Evolutionary conservation across 2,888 invertebrate genomes (phyloP), one percentile per base, ranked within the genome.

Genomic region (Frankliniella intonsa): DNA sequence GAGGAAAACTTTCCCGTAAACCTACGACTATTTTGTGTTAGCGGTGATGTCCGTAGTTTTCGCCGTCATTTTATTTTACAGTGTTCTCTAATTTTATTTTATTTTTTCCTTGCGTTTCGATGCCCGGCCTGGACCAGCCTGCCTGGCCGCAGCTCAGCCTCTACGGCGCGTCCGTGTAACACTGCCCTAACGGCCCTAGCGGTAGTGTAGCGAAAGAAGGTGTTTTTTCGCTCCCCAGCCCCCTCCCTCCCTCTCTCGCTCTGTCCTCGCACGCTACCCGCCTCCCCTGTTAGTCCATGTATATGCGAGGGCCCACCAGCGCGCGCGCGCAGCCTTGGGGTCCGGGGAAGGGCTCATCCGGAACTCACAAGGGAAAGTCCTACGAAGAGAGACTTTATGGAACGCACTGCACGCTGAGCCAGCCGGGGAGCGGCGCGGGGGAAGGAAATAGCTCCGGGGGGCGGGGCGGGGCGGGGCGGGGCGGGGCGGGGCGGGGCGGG

Each of bases 311-410:
- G 14, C 55, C 55, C 55, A 8, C 55, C 38, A 38, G 55, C 55
- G 17, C 17, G 55, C 55, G 12, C 17, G 7, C 55, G 55, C 55
- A 12, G 55, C 9, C 17, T 12, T 55, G 19, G n/a, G n/a, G 22
- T 5, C 69, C 69, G 9, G 69, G 69, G 9, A 19, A n/a, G 22
- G 22, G 69, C 69, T 69, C 69, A 69, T 69, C 69, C 69, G 69
- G 69, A 69, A 69, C 69, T 69, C 69, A 69, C 69, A 19, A 69
- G 69, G 69, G 69, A 69, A 69, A 69, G 69, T 69, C 69, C 69
- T 22, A 69, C 69, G 69, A 69, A 69, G 69, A 69, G 69, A 69
- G 69, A 69, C 69, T 69, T 69, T 69, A 69, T 69, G 69, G 22
- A 22, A 69, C 69, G 69, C 69, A 22, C 22, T 69, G 69, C 69